phyloP scores from a whole-genome alignment of 53 echinoderm and acorn worm species.

The Paracentrotus lividus region DNA sequence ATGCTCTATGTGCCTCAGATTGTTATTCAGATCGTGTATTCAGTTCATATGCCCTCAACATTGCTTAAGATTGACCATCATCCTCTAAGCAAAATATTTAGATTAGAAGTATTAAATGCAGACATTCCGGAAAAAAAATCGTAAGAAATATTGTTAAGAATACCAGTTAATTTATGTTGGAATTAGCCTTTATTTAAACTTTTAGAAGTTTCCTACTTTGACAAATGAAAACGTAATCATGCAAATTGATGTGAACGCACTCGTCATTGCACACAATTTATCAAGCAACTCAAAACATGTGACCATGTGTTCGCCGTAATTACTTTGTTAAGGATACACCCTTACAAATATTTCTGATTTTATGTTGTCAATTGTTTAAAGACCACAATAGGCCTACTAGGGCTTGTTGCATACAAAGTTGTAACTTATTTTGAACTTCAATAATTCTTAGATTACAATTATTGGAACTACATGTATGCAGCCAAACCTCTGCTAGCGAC shows the following conservation, averaged over 20 bases:
- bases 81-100: neutral
- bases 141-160: neutral
- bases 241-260: slow-evolving; percentile 19
- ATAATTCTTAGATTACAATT: too few species aligned
- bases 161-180: neutral
- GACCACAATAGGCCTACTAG: too few species aligned
- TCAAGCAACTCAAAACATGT: neutral
- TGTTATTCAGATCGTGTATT: neutral
- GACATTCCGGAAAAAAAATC: neutral
- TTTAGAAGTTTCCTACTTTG: neutral
- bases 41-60: neutral
- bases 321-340: neutral
- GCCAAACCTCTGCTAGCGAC: too few species aligned
- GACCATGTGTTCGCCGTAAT: neutral
- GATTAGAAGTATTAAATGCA: neutral
- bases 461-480: too few species aligned
- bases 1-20: neutral
- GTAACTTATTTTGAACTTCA: too few species aligned
- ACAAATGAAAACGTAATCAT: slow-evolving; percentile 10
- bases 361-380: neutral
- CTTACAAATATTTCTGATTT: neutral
- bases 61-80: neutral
- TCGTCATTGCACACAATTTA: neutral
- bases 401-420: too few species aligned
- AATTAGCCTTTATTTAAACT: neutral